Conservation (phyloP, 2,113 vertebrate species). For the Naja naja region DNA sequence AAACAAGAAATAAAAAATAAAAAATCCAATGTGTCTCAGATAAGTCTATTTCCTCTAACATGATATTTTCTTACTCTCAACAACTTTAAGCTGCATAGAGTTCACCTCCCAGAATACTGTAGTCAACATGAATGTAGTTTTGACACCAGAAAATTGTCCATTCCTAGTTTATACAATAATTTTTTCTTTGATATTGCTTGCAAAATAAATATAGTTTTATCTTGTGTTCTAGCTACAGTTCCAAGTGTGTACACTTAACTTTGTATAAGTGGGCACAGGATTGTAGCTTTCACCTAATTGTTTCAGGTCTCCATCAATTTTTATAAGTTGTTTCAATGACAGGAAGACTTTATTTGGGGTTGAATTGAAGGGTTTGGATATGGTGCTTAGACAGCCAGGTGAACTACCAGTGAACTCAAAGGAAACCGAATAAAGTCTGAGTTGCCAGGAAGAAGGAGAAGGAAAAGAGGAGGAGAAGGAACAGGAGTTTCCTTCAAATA, state of each 20-base stretch:
- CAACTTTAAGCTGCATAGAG: background rate
- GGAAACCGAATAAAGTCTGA: background rate
- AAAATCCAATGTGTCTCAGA: background rate
- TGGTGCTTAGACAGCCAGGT: background rate
- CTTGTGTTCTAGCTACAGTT: background rate
- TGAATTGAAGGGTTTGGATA: background rate
- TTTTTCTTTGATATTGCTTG: background rate
- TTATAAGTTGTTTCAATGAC: background rate
- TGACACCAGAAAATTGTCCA: background rate
- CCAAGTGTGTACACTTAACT: background rate
- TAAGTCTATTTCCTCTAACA: background rate
- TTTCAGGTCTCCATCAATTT: background rate
- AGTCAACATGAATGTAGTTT: background rate
- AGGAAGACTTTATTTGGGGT: background rate
- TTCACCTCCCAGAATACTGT: background rate
- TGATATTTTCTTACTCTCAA: background rate
- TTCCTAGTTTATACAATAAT: background rate
- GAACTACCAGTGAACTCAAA: constrained; percentile 19
- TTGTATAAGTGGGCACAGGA: background rate
- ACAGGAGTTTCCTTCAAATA: background rate
- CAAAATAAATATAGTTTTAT: background rate
- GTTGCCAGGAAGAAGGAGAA: background rate
- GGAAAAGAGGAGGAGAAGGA: background rate
- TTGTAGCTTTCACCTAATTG: background rate
- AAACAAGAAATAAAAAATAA: background rate